Percentiles rank a stretch among this genome's conserved stretches.
Evolutionary conservation across 2,888 invertebrate genomes (phyloP).

Genomic region (Neuroscelio doddi): DNA sequence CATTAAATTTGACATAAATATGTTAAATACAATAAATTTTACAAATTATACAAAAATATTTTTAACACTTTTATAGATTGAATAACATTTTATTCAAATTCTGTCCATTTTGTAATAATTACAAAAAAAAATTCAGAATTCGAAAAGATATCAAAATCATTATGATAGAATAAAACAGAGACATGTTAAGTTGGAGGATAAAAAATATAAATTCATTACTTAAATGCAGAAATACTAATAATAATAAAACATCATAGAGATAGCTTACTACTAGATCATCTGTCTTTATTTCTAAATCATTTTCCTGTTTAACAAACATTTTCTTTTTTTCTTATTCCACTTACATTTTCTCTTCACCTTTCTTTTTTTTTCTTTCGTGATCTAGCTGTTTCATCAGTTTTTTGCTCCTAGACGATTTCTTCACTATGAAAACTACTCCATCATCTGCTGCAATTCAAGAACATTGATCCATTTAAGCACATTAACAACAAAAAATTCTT

Average conservation of each 20-base stretch:
- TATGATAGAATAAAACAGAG: too few species aligned
- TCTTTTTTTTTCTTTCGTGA: conserved; percentile 80
- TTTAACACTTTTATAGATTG: too few species aligned
- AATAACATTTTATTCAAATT: too few species aligned
- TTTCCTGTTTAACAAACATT: conserved; percentile 73
- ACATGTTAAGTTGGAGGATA: too few species aligned
- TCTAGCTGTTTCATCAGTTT: conserved; percentile 88
- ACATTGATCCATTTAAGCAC: too few species aligned
- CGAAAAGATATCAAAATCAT: too few species aligned
- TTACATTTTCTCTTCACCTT: conserved; percentile 73
- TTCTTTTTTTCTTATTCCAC: conserved; percentile 68
- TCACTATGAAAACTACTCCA: conserved; percentile 94
- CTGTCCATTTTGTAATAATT: too few species aligned
- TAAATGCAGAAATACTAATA: conserved; percentile 55
- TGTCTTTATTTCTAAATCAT: conserved; percentile 80
- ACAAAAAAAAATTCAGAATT: too few species aligned
- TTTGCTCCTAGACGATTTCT: conserved; percentile 95
- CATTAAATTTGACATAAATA: too few species aligned
- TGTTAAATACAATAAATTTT: too few species aligned
- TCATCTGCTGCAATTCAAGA: conserved; percentile 78
- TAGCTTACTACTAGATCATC: conserved; percentile 80
- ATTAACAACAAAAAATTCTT: too few species aligned
- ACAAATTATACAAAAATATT: too few species aligned
- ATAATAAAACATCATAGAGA: conserved; percentile 69
- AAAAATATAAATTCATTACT: not conserved